Evolutionary conservation across 2,888 invertebrate species (phyloP).

Genomic region (Cataglyphis altisquamis): DNA sequence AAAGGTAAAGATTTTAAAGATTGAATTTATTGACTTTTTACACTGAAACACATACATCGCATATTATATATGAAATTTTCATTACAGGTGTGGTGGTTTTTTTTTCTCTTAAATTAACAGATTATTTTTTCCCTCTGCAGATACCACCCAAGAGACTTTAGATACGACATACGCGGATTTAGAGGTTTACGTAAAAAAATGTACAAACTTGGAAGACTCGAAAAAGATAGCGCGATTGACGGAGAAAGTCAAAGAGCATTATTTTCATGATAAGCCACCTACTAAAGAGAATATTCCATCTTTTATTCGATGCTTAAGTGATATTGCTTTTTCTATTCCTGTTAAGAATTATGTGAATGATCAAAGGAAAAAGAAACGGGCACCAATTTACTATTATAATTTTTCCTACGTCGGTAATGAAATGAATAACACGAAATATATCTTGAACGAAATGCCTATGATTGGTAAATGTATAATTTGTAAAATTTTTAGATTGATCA

Average conservation of each 20-base stretch:
- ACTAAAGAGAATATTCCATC: conserved; percentile 82
- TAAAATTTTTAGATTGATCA: background rate
- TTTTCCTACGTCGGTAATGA: conserved; percentile 86
- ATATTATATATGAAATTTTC: background rate
- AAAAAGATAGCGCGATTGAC: conserved; percentile 57
- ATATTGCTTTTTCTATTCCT: conserved; percentile 87
- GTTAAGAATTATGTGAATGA: conserved; percentile 84
- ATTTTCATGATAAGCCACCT: conserved; percentile 85
- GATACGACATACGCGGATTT: background rate
- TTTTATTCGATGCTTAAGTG: conserved; percentile 87
- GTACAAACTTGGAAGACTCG: background rate
- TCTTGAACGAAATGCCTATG: background rate
- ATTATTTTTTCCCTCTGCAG: conserved; percentile 4
- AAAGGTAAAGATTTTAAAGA: conserved; percentile 49
- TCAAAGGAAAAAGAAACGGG: conserved; percentile 82
- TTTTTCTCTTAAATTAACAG: background rate
- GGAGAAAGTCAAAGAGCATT: conserved; percentile 85
- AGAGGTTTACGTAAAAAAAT: background rate
- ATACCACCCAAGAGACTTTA: conserved; percentile 78
- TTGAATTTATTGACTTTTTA: background rate
- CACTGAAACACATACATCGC: background rate
- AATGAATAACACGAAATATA: conserved; percentile 25
- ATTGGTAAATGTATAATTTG: background rate
- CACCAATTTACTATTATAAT: conserved; percentile 88
- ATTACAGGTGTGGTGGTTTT: background rate